Evolutionary conservation across 2,797 vertebrate species (phyloP).

Genomic region (Antrozous pallidus): DNA sequence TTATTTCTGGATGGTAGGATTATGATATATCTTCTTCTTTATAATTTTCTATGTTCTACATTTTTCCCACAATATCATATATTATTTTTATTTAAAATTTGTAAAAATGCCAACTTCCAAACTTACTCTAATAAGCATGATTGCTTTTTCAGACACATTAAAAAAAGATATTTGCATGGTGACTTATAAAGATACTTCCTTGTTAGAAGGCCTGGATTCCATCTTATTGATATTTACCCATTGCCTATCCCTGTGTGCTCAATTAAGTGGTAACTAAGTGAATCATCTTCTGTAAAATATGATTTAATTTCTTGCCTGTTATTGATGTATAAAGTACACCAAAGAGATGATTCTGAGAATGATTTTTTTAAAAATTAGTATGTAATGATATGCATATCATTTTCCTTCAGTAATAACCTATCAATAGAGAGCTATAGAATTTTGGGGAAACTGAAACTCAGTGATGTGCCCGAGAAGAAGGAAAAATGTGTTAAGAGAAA

Average conservation of each 20-base stretch:
- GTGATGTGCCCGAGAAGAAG: neutral
- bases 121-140: neutral
- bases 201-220: neutral
- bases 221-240: neutral
- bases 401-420: constrained; percentile 25
- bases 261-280: constrained; percentile 22
- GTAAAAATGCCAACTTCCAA: neutral
- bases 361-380: neutral
- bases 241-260: neutral
- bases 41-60: neutral
- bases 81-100: neutral
- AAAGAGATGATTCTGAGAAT: neutral
- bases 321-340: neutral
- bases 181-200: constrained; percentile 12
- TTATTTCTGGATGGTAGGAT: constrained; percentile 24
- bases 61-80: constrained; percentile 14
- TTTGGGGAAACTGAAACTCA: constrained; percentile 24
- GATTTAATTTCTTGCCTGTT: neutral
- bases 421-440: neutral
- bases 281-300: neutral
- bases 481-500: neutral
- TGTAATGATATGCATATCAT: neutral
- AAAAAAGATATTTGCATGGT: neutral
- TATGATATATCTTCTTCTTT: constrained; percentile 14
- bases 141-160: constrained; percentile 32